Percentiles rank a stretch among this genome's conserved stretches.
phyloP scores from a whole-genome alignment of 2,797 vertebrate genomes.

The Anas georgica region DNA sequence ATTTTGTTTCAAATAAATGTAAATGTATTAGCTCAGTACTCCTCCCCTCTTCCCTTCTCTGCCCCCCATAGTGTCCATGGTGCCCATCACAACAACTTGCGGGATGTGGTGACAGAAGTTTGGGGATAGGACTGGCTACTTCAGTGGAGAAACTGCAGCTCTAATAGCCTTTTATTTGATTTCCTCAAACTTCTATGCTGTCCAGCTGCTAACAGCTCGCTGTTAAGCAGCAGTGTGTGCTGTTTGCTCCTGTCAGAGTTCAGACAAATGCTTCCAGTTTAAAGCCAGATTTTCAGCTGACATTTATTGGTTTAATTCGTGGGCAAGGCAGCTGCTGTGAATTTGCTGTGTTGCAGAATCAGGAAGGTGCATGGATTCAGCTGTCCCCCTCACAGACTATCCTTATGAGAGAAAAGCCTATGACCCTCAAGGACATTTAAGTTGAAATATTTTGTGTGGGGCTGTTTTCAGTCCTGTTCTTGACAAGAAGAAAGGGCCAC shows the following conservation, averaged over 20 bases:
- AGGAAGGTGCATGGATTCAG: not conserved
- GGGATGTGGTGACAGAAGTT: not conserved
- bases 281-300: not conserved
- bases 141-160: not conserved
- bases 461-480: not conserved
- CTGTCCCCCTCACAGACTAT: not conserved
- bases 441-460: not conserved
- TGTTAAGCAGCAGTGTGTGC: not conserved
- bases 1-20: not conserved
- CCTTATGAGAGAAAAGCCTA: not conserved
- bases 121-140: not conserved
- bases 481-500: not conserved
- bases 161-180: not conserved
- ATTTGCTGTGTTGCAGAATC: not conserved
- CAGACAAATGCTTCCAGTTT: not conserved
- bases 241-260: not conserved
- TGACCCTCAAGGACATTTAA: not conserved
- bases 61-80: accelerated
- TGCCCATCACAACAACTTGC: not conserved
- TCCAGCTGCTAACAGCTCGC: not conserved
- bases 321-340: not conserved
- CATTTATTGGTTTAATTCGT: not conserved
- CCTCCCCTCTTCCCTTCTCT: no score
- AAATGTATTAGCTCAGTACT: not conserved
- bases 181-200: not conserved